Evolutionary conservation across 2,888 invertebrate genomes (phyloP), one percentile per base, ranked within the genome.

Genomic region (Trissolcus japonicus): DNA sequence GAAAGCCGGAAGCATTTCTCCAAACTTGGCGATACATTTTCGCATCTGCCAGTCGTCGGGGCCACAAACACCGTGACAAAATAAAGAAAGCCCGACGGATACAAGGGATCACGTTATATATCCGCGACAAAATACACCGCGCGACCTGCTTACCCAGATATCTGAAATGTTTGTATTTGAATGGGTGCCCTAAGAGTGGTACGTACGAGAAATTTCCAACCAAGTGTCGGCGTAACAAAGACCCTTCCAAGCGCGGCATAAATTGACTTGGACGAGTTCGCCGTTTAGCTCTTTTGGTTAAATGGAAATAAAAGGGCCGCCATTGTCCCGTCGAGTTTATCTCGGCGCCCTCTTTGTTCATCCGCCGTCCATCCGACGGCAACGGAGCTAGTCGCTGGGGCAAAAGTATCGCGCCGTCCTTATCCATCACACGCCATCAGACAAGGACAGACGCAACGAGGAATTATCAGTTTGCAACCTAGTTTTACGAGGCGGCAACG

Each of bases 91-190:
- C 41, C 2, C 17, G 46, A 54, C 21, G 14, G 14, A 41, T 16
- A 14, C n/a, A 19, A 9, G 16, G 41, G 71, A 53, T 53, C 41
- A 40, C 50, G 35, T 57, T 53, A n/a, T 46, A 57, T 60, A 57
- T 41, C 61, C 48, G 63, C 63, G 55, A 66, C 35, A 76, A 71
- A 65, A 71, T 66, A 66, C 46, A 50, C 56, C 55, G 57, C 11
- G 35, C 62, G 72, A 73, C 73, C 77, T 73, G 57, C 41, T 77
- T 77, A 77, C 73, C 73, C 65, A 68, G 72, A 73, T 73, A 77
- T 53, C 55, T 63, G 60, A 65, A 77, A 63, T 68, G 77, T 68
- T 77, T 68, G 63, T 63, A 54, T 68, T 77, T 77, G 63, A 77
- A 73, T 73, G 56, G 77, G 60, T 35, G 6, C 46, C 16, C 65